phyloP scores from a whole-genome alignment of 2,113 vertebrate species.

The Ophiodon elongatus region DNA sequence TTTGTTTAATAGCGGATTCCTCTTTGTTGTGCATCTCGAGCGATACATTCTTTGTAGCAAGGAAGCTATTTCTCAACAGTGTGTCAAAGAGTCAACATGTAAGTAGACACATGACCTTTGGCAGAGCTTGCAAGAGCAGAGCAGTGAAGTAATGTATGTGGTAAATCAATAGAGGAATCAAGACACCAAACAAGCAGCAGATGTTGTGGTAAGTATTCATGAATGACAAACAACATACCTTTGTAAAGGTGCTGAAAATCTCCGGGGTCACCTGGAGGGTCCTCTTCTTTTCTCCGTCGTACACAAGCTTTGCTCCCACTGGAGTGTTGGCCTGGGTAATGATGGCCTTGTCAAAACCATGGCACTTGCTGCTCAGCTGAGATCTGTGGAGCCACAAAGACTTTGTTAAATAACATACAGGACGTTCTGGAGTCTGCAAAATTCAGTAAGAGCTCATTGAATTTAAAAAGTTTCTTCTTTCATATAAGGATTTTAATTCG shows the following conservation, averaged over 20 bases:
- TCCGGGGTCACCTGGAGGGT: constrained; percentile 70
- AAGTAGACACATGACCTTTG: background rate
- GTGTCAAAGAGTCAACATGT: background rate
- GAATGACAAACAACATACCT: constrained; percentile 64
- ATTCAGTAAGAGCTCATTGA: background rate
- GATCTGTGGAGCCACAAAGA: constrained; percentile 59
- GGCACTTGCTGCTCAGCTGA: constrained; percentile 70
- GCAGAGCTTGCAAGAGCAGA: background rate
- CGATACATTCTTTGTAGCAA: too few species aligned
- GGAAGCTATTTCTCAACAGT: too few species aligned
- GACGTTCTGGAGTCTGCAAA: background rate
- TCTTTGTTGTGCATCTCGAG: too few species aligned
- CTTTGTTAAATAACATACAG: background rate
- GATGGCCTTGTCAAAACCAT: constrained; percentile 74
- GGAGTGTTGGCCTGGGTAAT: constrained; percentile 83
- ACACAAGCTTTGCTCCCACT: constrained; percentile 75
- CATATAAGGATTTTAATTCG: background rate
- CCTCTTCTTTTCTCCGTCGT: constrained; percentile 81
- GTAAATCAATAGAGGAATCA: background rate
- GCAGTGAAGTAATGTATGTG: background rate
- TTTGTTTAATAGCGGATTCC: too few species aligned
- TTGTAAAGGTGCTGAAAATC: constrained; percentile 78
- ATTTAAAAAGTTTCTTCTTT: background rate
- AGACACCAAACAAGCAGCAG: background rate
- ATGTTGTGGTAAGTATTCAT: background rate